phyloP scores from a whole-genome alignment of 2,888 invertebrate genomes.

The Elysia crispata region DNA sequence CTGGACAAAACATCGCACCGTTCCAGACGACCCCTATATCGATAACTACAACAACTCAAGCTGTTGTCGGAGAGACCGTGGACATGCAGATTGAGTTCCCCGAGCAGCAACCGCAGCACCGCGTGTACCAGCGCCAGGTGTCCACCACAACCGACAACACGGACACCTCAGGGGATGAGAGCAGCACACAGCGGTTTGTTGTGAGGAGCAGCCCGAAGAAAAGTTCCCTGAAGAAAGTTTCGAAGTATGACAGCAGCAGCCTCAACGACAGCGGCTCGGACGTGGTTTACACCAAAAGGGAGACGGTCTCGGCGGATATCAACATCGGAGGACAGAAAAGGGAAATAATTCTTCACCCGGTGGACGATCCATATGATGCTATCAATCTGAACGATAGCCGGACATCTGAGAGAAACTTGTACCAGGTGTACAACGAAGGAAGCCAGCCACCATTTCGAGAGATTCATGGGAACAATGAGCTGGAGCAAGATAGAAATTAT shows the following conservation, averaged over 20 bases:
- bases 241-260: constrained; percentile 18
- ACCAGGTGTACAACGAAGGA: constrained; percentile 45
- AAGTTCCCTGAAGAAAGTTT: constrained; percentile 38
- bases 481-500: neutral
- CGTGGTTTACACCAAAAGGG: neutral
- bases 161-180: constrained; percentile 31
- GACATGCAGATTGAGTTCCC: constrained; percentile 50
- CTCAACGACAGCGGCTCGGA: constrained; percentile 41
- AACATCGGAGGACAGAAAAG: neutral
- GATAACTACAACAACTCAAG: constrained; percentile 47
- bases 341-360: neutral
- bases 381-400: constrained; percentile 46
- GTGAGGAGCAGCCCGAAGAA: constrained; percentile 25
- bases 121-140: neutral
- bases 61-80: constrained; percentile 49
- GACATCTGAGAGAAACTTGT: constrained; percentile 50
- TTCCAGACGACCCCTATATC: constrained; percentile 37
- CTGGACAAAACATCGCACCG: neutral
- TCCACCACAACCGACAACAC: neutral
- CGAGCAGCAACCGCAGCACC: neutral
- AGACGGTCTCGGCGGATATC: neutral
- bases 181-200: constrained; percentile 16
- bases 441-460: constrained; percentile 22
- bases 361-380: constrained; percentile 4
- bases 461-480: neutral